Evolutionary conservation across 2,888 invertebrate genomes (phyloP).

Genomic region (Rhabditoides inermis): DNA sequence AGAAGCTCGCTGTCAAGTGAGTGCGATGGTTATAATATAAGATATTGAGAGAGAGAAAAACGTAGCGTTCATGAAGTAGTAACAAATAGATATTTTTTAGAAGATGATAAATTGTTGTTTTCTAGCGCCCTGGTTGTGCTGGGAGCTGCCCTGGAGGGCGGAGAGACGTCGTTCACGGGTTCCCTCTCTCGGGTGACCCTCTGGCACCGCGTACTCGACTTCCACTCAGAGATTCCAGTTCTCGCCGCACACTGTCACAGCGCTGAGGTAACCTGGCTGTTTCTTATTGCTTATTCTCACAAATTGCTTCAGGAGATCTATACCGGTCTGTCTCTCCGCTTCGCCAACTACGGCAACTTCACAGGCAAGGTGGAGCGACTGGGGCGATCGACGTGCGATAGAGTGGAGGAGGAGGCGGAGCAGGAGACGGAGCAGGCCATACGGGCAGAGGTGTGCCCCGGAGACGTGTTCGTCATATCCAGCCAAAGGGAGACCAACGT

Average conservation of each 20-base stretch:
- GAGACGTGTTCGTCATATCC: slow-evolving; percentile 85
- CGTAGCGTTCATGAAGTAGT: not conserved
- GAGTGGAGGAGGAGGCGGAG: slow-evolving; percentile 55
- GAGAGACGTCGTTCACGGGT: slow-evolving; percentile 57
- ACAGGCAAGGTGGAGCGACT: slow-evolving; percentile 49
- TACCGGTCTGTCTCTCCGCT: slow-evolving; percentile 74
- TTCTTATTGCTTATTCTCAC: slow-evolving; percentile 60
- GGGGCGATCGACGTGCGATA: slow-evolving; percentile 77
- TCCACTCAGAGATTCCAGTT: slow-evolving; percentile 59
- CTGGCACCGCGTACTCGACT: slow-evolving; percentile 82
- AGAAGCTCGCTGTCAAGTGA: slow-evolving; percentile 74
- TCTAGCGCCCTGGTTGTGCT: slow-evolving; percentile 47
- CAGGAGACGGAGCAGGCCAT: slow-evolving; percentile 2
- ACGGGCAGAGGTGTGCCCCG: slow-evolving; percentile 65
- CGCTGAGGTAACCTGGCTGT: slow-evolving; percentile 19
- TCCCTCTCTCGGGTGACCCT: slow-evolving; percentile 85
- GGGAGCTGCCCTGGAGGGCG: not conserved
- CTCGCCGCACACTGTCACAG: slow-evolving; percentile 46
- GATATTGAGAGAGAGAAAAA: not conserved
- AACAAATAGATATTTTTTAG: no score
- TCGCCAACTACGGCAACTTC: slow-evolving; percentile 80
- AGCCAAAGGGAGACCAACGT: slow-evolving; percentile 56
- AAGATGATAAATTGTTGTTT: no score
- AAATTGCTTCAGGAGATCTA: slow-evolving; percentile 66
- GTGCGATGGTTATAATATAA: no score